A percentile compares a stretch with the other conserved stretches of the same genome.
These are phyloP conservation scores for Chauna torquata DNA, from an alignment of 2,113 vertebrate species.

Conservation along the genomic window DNA sequence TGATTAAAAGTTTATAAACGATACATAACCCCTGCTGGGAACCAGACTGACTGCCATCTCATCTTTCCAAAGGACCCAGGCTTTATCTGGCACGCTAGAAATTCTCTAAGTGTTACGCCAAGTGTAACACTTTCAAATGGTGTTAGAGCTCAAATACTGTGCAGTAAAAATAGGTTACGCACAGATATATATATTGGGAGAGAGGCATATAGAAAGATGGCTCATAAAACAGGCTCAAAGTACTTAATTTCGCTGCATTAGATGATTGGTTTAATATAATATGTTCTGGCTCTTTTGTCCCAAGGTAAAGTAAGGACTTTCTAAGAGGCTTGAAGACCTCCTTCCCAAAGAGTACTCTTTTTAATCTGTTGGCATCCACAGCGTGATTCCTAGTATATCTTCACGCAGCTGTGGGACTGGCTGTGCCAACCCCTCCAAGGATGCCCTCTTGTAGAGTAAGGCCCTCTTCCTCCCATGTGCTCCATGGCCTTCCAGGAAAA, in stretches of 20 bases:
- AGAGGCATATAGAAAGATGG: not conserved
- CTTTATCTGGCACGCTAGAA: not conserved
- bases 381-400: not conserved
- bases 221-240: not conserved
- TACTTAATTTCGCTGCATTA: not conserved
- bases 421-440: not conserved
- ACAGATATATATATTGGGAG: fast-evolving
- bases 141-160: not conserved
- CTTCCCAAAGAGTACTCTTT: not conserved
- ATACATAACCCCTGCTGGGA: not conserved
- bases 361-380: not conserved
- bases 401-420: not conserved
- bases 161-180: not conserved
- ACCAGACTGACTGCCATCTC: not conserved
- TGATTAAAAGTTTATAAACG: not conserved
- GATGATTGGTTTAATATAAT: not conserved
- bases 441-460: not conserved
- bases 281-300: not conserved
- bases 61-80: not conserved
- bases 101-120: not conserved
- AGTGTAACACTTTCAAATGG: not conserved
- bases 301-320: not conserved
- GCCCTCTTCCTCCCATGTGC: not conserved
- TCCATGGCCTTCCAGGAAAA: too few species aligned
- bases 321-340: not conserved